Evolutionary conservation across 2,113 vertebrate species (phyloP), one percentile per base, ranked within the genome.

Genomic region (Halichoeres trimaculatus): DNA sequence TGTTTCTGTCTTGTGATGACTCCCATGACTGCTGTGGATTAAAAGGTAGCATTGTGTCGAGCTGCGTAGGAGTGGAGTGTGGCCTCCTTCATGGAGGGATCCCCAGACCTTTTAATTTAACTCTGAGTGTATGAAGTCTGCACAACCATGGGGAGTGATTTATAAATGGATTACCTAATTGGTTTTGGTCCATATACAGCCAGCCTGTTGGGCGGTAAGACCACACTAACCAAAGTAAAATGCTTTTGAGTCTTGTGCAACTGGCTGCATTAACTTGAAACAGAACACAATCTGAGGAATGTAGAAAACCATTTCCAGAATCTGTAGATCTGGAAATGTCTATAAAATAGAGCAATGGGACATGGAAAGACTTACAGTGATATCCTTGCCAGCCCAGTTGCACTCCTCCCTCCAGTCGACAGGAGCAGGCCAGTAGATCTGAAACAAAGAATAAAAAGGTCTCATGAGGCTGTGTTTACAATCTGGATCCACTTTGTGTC

Each of bases 361-460:
- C 13, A 20, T 23, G 52, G 10, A 45, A 5, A 41, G 17, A 1
- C 20, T 97, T 92, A 99, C 98, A 0, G 95, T 96, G 83, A 99
- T 98, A 75, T 99, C 97, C 85, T 99, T 99, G 66, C 97, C 98
- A 0, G 98, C 98, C 97, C 97, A 98, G 93, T 99, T 99, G 79
- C 98, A 99, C 84, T 99, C 97, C 83, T 99, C 98, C 67, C 97
- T 95, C 97, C 97, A 98, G 68, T 99, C 97, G 53, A 99, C 97
- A 0, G 94, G 97, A 0, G 98, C 97, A 0, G 96, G 96, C 98
- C 98, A 99, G 85, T 96, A 95, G 89, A 99, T 96, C 98, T 99
- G 88, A 0, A 26, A 88, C 59, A 85, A 50, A 84, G 51, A 41
- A 76, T 22, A 23, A 16, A 75, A 76, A 59, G 38, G 40, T 75